These are phyloP conservation scores for Lasioglossum calceatum DNA, from an alignment of 2,888 invertebrate species.

Conservation along the genomic window DNA sequence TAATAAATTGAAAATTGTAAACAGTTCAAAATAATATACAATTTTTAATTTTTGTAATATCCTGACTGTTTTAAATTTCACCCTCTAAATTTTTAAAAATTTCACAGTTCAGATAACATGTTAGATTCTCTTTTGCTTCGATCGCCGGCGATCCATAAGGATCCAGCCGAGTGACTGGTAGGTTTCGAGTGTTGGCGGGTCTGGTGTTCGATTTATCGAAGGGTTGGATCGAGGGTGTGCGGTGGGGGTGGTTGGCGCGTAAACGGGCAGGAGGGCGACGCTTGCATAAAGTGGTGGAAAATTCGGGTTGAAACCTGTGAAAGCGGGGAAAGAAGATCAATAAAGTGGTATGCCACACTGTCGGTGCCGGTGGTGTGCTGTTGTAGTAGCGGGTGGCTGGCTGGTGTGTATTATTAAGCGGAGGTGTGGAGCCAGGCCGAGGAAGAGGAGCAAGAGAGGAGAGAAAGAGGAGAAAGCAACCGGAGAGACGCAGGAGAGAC, in stretches of 20 bases:
- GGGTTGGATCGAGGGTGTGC: conserved; percentile 64
- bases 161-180: not conserved
- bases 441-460: conserved; percentile 35
- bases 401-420: conserved; percentile 79
- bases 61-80: too few species aligned
- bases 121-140: too few species aligned
- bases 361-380: conserved; percentile 72
- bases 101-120: too few species aligned
- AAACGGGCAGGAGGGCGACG: conserved; percentile 76
- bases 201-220: conserved; percentile 72
- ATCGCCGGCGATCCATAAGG: not conserved
- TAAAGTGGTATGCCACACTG: conserved; percentile 80
- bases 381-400: conserved; percentile 74
- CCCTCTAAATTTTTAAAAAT: too few species aligned
- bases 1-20: too few species aligned
- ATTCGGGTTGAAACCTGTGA: conserved; percentile 80
- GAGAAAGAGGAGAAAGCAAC: conserved; percentile 29
- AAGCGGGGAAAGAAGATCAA: conserved; percentile 82
- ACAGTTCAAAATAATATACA: too few species aligned
- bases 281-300: conserved; percentile 81
- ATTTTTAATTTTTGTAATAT: too few species aligned
- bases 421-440: conserved; percentile 74
- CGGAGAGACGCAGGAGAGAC: conserved; percentile 26
- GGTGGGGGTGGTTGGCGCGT: conserved; percentile 53
- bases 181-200: not conserved